Conservation (phyloP, 2,888 invertebrate species). For the Erebia palarica region DNA sequence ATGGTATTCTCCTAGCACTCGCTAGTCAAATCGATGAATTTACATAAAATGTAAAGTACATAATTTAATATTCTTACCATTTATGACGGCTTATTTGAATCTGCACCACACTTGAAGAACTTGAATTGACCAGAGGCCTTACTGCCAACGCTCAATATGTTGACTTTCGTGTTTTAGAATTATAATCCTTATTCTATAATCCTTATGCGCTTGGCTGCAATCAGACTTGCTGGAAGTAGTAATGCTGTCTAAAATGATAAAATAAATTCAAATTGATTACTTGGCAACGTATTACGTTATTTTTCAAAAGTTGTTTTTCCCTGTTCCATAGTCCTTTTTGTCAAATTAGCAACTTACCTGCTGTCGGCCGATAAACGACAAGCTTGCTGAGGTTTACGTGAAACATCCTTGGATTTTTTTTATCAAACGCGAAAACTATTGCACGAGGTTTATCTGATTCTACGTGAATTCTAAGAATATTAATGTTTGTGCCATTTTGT, state of each 20-base stretch:
- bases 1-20: slow-evolving; percentile 4
- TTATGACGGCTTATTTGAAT: background rate
- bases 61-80: background rate
- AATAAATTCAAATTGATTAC: too few species aligned
- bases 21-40: background rate
- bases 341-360: background rate
- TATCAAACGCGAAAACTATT: slow-evolving; percentile 8
- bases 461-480: background rate
- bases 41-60: background rate
- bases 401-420: slow-evolving; percentile 15
- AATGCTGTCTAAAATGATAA: too few species aligned
- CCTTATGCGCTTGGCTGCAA: too few species aligned
- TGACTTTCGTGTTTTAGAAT: too few species aligned
- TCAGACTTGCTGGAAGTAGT: too few species aligned
- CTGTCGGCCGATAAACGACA: background rate
- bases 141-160: too few species aligned
- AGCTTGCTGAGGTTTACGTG: background rate
- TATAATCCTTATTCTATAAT: too few species aligned
- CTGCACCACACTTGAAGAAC: too few species aligned
- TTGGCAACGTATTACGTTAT: too few species aligned
- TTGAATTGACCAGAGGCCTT: too few species aligned
- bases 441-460: slow-evolving; percentile 3
- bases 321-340: too few species aligned
- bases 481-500: background rate
- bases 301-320: too few species aligned